Percentiles rank a stretch among this genome's conserved stretches.
Evolutionary conservation across 2,797 vertebrate species (phyloP).

Genomic region (Catostomus latipinnis): DNA sequence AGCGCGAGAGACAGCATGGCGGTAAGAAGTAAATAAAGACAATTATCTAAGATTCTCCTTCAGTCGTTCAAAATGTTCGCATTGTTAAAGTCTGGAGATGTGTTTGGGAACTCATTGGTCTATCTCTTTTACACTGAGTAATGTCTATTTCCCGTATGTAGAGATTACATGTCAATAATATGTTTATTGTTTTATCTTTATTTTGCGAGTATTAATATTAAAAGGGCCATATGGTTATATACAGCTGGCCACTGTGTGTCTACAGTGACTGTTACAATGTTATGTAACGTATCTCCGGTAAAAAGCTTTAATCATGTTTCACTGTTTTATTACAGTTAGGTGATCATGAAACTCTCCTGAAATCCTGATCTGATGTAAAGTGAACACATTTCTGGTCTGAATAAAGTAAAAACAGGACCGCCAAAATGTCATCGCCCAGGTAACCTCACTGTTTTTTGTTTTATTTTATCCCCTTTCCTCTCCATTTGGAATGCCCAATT

Average conservation of each 20-base stretch:
- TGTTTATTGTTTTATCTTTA: neutral
- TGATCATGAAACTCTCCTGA: neutral
- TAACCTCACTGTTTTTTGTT: neutral
- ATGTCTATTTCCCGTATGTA: neutral
- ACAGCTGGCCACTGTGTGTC: neutral
- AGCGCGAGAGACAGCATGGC: conserved; percentile 67
- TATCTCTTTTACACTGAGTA: neutral
- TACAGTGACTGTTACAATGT: neutral
- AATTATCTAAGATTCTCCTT: neutral
- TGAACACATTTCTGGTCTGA: neutral
- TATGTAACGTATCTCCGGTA: neutral
- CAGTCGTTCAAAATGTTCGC: too few species aligned
- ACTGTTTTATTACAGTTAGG: neutral
- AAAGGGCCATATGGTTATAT: neutral
- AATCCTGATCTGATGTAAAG: neutral
- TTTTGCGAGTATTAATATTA: too few species aligned
- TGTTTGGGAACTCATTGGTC: neutral
- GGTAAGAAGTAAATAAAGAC: conserved; percentile 12
- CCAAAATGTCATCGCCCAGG: conserved; percentile 34
- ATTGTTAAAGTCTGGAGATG: neutral
- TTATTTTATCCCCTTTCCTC: too few species aligned
- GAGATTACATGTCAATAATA: neutral
- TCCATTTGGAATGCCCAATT: too few species aligned
- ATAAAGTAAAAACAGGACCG: neutral
- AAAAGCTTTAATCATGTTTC: neutral